Conservation (phyloP, 2,888 invertebrate species). For the Ephialtes manifestator region DNA sequence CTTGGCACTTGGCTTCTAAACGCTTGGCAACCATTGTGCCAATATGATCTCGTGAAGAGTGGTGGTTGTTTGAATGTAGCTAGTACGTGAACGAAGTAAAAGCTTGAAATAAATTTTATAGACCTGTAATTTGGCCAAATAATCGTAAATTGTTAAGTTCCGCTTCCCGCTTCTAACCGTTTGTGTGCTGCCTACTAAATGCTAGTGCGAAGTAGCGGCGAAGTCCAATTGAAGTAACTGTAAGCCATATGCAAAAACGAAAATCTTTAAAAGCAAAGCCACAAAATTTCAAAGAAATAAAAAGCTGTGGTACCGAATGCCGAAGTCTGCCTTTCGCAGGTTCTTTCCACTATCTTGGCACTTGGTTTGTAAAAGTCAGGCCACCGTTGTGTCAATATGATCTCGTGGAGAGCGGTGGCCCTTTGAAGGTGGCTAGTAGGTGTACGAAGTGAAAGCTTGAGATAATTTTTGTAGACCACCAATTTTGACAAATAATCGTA, state of each 20-base stretch:
- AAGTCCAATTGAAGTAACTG: too few relatives aligned
- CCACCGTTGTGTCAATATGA: constrained; percentile 58
- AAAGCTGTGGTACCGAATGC: constrained; percentile 13
- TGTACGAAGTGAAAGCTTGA: constrained; percentile 22
- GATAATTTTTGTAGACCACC: too few relatives aligned
- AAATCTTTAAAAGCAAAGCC: too few relatives aligned
- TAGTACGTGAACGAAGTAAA: constrained; percentile 57
- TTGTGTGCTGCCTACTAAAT: too few relatives aligned
- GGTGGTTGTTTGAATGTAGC: constrained; percentile 53
- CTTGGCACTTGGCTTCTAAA: constrained; percentile 76
- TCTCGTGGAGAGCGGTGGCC: constrained; percentile 49
- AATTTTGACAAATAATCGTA: too few relatives aligned
- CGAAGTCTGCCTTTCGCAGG: constrained; percentile 42
- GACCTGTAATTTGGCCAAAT: too few relatives aligned
- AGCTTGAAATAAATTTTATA: neutral
- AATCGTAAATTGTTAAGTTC: too few relatives aligned
- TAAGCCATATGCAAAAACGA: too few relatives aligned
- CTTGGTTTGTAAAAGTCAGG: constrained; percentile 71
- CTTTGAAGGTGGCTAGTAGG: constrained; percentile 63
- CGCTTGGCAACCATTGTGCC: constrained; percentile 58
- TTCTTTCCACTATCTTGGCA: constrained; percentile 75
- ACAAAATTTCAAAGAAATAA: neutral
- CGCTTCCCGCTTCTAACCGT: too few relatives aligned
- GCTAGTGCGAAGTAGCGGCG: too few relatives aligned
- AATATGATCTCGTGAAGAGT: constrained; percentile 53